phyloP scores from a whole-genome alignment of 2,888 invertebrate species.

The Theretra japonica region DNA sequence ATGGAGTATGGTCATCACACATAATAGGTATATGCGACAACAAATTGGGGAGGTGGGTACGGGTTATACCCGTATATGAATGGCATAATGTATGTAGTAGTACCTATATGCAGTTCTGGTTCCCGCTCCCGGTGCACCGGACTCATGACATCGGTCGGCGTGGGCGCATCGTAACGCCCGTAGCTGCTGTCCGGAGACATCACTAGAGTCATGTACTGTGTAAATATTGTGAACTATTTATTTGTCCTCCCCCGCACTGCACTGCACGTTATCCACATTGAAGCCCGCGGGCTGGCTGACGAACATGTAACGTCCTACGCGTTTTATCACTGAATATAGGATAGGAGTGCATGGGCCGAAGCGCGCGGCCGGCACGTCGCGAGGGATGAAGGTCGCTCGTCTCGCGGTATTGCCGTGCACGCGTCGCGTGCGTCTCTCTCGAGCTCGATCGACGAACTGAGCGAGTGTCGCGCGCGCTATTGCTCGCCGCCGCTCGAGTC shows the following conservation, averaged over 20 bases:
- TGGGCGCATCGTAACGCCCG: conserved; percentile 82
- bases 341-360: conserved; percentile 72
- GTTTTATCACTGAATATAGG: conserved; percentile 70
- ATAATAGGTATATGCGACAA: not conserved
- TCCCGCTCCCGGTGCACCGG: conserved; percentile 82
- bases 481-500: conserved; percentile 70
- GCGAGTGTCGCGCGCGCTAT: conserved; percentile 77
- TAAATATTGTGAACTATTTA: conserved; percentile 60
- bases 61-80: not conserved
- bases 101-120: conserved; percentile 90
- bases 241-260: conserved; percentile 72
- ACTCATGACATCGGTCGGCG: conserved; percentile 82
- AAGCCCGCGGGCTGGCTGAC: conserved; percentile 52
- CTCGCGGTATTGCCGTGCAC: conserved; percentile 62
- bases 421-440: conserved; percentile 78
- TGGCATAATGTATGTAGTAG: not conserved
- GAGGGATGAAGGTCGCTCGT: conserved; percentile 80
- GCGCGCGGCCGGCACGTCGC: conserved; percentile 56
- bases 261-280: conserved; percentile 79
- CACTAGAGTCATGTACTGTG: conserved; percentile 80
- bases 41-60: not conserved
- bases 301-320: conserved; percentile 61
- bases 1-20: not conserved
- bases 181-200: conserved; percentile 88
- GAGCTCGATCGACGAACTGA: conserved; percentile 86